A percentile compares a stretch with the other conserved stretches of the same genome.
phyloP scores from a whole-genome alignment of 2,797 vertebrate genomes.

The Ptychadena robeensis region DNA sequence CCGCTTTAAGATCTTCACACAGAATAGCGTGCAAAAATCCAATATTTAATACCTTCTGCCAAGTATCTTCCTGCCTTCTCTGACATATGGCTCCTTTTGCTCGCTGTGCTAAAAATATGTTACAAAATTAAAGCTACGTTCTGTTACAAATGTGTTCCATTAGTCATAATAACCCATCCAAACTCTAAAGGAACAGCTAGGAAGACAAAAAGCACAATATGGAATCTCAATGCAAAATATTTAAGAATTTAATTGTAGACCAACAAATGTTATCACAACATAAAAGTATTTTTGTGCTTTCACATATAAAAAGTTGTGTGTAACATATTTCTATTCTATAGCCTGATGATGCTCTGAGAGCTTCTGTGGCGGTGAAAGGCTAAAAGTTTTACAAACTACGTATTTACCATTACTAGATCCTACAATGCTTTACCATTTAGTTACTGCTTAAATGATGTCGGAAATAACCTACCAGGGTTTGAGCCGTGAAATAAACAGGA shows the following conservation, averaged over 20 bases:
- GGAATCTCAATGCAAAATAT: not conserved
- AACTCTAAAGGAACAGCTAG: not conserved
- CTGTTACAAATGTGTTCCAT: conserved; percentile 21
- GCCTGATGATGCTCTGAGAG: not conserved
- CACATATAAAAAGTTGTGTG: not conserved
- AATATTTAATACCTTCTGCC: conserved; percentile 24
- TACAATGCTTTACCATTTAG: no score
- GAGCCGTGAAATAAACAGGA: no score
- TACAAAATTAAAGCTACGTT: conserved; percentile 21
- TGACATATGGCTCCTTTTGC: conserved; percentile 30
- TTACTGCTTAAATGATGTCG: no score
- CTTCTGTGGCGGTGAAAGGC: not conserved
- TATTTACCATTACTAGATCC: no score
- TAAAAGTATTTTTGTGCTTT: not conserved
- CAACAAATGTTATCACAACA: not conserved
- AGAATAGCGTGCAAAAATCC: not conserved
- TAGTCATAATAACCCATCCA: conserved; percentile 1
- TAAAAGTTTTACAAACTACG: no score
- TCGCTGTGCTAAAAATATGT: conserved; percentile 16
- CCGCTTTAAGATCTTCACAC: not conserved
- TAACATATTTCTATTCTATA: not conserved
- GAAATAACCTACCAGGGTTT: no score
- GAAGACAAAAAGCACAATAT: not conserved
- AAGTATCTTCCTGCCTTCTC: conserved; percentile 12
- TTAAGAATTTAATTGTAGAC: not conserved